Evolutionary conservation across 2,797 vertebrate genomes (phyloP).

Genomic region (Micrastur ruficollis): DNA sequence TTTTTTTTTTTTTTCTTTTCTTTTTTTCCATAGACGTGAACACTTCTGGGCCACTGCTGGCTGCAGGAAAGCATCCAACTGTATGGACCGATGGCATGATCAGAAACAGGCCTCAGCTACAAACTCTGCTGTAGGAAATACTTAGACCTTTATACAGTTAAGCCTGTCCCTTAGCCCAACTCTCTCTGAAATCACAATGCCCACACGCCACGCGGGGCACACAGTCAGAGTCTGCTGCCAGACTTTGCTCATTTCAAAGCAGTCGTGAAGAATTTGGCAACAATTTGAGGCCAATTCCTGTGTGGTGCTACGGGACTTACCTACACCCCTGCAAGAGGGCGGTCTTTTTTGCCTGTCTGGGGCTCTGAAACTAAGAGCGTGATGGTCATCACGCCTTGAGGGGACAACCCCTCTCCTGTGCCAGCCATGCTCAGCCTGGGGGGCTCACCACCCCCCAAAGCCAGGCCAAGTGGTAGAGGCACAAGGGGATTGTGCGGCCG

Average conservation of each 20-base stretch:
- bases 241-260: background rate
- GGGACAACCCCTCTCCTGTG: background rate
- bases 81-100: background rate
- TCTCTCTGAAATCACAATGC: background rate
- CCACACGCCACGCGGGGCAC: background rate
- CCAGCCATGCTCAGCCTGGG: background rate
- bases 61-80: slow-evolving; percentile 1
- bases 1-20: background rate
- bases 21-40: background rate
- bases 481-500: accelerated
- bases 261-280: background rate
- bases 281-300: background rate
- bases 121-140: background rate
- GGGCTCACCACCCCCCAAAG: background rate
- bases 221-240: background rate
- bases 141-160: background rate
- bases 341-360: background rate
- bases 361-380: background rate
- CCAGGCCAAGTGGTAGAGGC: background rate
- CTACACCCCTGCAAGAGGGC: background rate
- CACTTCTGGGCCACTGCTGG: background rate
- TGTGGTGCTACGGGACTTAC: accelerated
- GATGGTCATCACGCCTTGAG: background rate
- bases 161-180: background rate
- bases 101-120: background rate